phyloP scores from a whole-genome alignment of 2,888 invertebrate species.

The Acanthosepion lycidas region DNA sequence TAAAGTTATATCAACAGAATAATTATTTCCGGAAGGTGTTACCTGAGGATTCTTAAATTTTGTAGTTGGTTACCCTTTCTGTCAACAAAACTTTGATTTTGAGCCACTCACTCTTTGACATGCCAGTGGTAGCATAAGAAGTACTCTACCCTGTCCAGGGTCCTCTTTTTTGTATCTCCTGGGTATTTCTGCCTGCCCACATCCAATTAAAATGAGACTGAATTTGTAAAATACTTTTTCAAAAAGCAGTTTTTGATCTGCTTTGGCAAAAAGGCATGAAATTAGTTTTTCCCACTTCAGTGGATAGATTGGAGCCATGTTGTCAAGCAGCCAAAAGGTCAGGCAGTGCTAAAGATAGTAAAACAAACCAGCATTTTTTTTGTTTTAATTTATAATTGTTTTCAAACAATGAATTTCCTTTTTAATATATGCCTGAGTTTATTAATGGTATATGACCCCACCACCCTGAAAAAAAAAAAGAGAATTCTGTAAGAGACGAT shows the following conservation, averaged over 20 bases:
- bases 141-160: too few species aligned
- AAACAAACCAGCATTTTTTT: not conserved
- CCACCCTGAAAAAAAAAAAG: not conserved
- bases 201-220: constrained; percentile 6
- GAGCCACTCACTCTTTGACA: too few species aligned
- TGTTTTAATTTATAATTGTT: not conserved
- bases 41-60: not conserved
- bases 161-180: not conserved
- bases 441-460: not conserved
- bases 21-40: not conserved
- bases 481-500: not conserved
- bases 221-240: not conserved
- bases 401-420: not conserved
- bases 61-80: too few species aligned
- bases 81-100: too few species aligned
- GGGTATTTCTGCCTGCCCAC: not conserved
- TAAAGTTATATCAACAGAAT: not conserved
- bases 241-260: not conserved
- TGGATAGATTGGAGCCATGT: not conserved
- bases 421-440: not conserved
- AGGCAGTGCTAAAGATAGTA: not conserved
- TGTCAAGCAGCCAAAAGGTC: not conserved
- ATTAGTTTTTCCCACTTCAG: not conserved
- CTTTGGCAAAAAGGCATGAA: constrained; percentile 10
- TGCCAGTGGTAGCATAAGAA: too few species aligned